phyloP scores from a whole-genome alignment of 1,140 invertebrate species.

The Periplaneta americana region DNA sequence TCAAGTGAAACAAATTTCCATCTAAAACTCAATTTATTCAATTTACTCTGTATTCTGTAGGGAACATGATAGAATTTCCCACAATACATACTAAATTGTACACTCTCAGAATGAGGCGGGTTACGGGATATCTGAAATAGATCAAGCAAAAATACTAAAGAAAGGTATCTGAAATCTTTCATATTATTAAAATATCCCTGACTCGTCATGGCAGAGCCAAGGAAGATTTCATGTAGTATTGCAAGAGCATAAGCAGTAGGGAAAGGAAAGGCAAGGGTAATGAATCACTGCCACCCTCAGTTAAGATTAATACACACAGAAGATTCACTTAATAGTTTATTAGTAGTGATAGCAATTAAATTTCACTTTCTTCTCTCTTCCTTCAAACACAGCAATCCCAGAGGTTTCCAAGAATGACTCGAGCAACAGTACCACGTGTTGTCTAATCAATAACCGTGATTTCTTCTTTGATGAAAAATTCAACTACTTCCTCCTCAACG shows the following conservation, averaged over 20 bases:
- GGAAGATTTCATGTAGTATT: not conserved
- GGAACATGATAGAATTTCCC: slow-evolving; percentile 15
- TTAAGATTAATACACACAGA: not conserved
- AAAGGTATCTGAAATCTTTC: not conserved
- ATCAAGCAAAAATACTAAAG: not conserved
- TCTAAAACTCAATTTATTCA: not conserved
- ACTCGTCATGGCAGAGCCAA: not conserved
- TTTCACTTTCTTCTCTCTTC: not conserved
- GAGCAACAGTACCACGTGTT: not conserved
- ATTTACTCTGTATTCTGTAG: slow-evolving; percentile 9
- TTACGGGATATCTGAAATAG: not conserved
- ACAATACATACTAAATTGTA: slow-evolving; percentile 4
- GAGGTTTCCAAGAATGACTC: slow-evolving; percentile 16
- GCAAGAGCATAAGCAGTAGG: not conserved
- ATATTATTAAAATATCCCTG: not conserved
- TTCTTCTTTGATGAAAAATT: slow-evolving; percentile 98
- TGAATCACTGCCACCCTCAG: not conserved
- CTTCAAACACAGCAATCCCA: not conserved
- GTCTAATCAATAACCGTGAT: slow-evolving; percentile 63
- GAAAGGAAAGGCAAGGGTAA: not conserved
- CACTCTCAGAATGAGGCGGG: not conserved
- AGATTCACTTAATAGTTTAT: not conserved
- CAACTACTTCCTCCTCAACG: slow-evolving; percentile 90
- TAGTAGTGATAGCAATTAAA: not conserved
- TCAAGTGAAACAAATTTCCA: not conserved